Evolutionary conservation across 1,140 invertebrate species (phyloP).

Genomic region (Conus betulinus): DNA sequence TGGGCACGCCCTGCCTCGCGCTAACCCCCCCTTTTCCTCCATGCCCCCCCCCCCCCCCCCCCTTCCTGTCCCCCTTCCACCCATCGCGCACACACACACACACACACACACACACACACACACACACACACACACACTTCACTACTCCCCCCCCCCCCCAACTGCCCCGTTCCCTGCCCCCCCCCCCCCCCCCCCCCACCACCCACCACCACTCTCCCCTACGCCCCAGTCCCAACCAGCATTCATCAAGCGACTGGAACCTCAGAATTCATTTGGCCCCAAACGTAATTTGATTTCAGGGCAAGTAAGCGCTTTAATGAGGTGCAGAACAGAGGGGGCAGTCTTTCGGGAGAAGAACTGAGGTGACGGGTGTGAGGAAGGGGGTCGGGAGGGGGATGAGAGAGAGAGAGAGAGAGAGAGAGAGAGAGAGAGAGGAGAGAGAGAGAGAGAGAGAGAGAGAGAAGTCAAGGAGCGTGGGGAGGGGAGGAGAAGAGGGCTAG

Average conservation of each 20-base stretch:
- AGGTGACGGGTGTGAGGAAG: too few relatives aligned
- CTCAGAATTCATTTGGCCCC: constrained; percentile 35
- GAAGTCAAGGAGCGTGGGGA: too few relatives aligned
- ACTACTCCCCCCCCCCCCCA: too few relatives aligned
- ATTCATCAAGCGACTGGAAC: constrained; percentile 21
- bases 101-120: too few relatives aligned
- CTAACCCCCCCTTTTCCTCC: not conserved
- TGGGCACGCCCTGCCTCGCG: constrained; percentile 6
- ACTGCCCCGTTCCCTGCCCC: not conserved
- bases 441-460: too few relatives aligned
- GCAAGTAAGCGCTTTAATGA: constrained; percentile 35
- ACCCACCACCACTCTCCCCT: not conserved
- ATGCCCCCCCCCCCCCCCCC: not conserved
- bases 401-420: too few relatives aligned
- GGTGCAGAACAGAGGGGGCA: constrained; percentile 23
- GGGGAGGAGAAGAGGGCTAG: too few relatives aligned
- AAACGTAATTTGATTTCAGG: constrained; percentile 33
- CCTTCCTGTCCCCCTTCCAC: not conserved
- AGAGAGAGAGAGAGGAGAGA: too few relatives aligned
- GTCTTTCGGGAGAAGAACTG: too few relatives aligned
- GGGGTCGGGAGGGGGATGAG: too few relatives aligned
- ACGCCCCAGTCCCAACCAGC: not conserved
- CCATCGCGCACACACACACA: too few relatives aligned
- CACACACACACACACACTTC: too few relatives aligned
- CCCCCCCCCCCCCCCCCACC: not conserved